Evolutionary conservation across 2,797 vertebrate species (phyloP).

Genomic region (Gadopsis marmoratus): DNA sequence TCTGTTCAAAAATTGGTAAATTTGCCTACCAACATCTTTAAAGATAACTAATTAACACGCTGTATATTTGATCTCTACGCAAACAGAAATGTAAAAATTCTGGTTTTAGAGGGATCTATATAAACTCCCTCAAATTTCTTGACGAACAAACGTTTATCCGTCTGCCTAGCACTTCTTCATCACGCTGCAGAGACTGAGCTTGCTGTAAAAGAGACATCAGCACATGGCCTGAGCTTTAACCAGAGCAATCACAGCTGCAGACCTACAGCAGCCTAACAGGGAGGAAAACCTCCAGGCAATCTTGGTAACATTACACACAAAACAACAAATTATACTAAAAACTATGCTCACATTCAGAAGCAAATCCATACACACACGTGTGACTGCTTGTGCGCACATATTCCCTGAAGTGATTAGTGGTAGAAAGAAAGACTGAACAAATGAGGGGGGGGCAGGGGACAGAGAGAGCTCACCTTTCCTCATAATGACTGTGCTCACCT

Average conservation of each 20-base stretch:
- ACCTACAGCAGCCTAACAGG: conserved; percentile 16
- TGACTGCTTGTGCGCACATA: conserved; percentile 32
- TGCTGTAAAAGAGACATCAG: conserved; percentile 2
- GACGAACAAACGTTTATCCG: not conserved
- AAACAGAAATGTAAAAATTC: not conserved
- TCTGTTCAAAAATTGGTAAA: not conserved
- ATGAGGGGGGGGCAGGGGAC: conserved; percentile 58
- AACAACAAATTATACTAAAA: conserved; percentile 42
- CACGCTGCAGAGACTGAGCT: not conserved
- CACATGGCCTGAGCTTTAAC: not conserved
- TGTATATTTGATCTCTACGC: not conserved
- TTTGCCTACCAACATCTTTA: not conserved
- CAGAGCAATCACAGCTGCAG: conserved; percentile 6
- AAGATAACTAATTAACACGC: not conserved
- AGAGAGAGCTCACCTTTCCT: conserved; percentile 84
- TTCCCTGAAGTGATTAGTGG: conserved; percentile 65
- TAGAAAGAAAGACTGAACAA: conserved; percentile 52
- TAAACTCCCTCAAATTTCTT: not conserved
- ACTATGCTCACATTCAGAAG: conserved; percentile 47
- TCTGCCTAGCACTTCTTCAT: not conserved
- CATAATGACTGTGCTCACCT: conserved; percentile 85
- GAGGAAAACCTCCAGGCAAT: conserved; percentile 30
- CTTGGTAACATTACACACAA: conserved; percentile 29
- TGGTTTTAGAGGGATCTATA: not conserved
- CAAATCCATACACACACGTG: conserved; percentile 37